Evolutionary conservation across 2,888 invertebrate species (phyloP), one percentile per base, ranked within the genome.

Genomic region (Stenichneumon culpator): DNA sequence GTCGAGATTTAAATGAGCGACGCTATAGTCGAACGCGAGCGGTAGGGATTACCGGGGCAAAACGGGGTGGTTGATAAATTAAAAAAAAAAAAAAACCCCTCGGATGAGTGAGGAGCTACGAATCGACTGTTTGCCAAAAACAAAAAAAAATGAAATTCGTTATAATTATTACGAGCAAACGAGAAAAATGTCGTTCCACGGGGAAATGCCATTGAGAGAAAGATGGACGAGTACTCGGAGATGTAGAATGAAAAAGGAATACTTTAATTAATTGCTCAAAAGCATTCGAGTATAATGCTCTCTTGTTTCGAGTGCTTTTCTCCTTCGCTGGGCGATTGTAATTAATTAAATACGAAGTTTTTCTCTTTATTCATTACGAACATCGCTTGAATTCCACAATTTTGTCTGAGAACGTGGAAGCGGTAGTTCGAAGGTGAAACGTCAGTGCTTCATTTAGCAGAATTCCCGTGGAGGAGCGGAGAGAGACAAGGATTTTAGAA

Each of bases 221-320:
- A 63, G 44, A 63, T 1, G 44, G 36, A 65, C 32, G 22, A 19
- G n/a, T n/a, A 50, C 14, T 19, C 2, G 5, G 14, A 14, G 16
- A 52, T 2, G 11, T 50, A 54, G 25, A 14, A 36, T 22, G 22
- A n/a, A 7, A n/a, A n/a, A 28, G 19, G 50, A 19, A 28, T 1
- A 32, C 50, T 50, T 36, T 11, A 75, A 74, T 63, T 74, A 63
- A 75, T 65, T 63, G n/a, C 65, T 19, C 65, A 39, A 65, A 74
- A 65, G 32, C 50, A 32, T 65, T 65, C 14, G 47, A 28, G 11
- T 32, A 7, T 74, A n/a, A 50, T 63, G 50, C 0, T 22, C 39
- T n/a, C 67, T 67, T n/a, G 32, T 63, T 63, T 5, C 6, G 32
- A 6, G 16, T 1, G 11, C 44, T 4, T 16, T 47, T 19, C 19